phyloP scores from a whole-genome alignment of 2,113 vertebrate genomes.

The Centropristis striata region DNA sequence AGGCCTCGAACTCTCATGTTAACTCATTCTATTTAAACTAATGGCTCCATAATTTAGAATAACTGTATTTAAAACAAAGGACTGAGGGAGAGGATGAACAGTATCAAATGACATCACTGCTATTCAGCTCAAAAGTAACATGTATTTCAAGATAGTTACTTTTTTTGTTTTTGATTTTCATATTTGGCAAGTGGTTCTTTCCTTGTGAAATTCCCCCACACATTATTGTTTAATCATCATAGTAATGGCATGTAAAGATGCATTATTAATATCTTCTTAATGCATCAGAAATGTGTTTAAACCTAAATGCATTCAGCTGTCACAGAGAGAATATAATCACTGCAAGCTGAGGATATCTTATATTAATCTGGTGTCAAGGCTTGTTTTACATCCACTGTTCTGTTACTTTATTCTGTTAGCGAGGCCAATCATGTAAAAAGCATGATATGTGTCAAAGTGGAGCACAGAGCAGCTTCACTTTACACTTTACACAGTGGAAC shows the following conservation, averaged over 20 bases:
- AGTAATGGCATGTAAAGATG: background rate
- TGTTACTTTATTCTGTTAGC: slow-evolving; percentile 40
- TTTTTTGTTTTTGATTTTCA: too few species aligned
- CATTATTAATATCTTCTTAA: background rate
- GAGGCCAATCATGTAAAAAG: slow-evolving; percentile 57
- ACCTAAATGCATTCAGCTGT: background rate
- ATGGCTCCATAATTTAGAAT: background rate
- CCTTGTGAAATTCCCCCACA: background rate
- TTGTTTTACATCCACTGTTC: slow-evolving; percentile 44
- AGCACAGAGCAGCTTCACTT: slow-evolving; percentile 43
- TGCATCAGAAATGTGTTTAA: slow-evolving; percentile 12
- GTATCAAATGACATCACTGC: background rate
- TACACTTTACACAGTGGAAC: slow-evolving; percentile 46
- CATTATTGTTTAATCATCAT: background rate
- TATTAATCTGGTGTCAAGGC: slow-evolving; percentile 60
- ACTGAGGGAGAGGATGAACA: background rate
- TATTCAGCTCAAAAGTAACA: background rate
- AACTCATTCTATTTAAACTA: background rate
- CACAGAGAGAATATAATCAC: background rate
- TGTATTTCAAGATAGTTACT: slow-evolving; percentile 2
- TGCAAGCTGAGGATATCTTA: background rate
- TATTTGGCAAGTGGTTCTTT: too few species aligned
- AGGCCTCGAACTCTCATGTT: background rate
- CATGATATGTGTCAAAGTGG: slow-evolving; percentile 54
- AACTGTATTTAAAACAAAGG: background rate